These are phyloP conservation scores for Erebia epiphron DNA, from an alignment of 2,888 invertebrate species.

Conservation along the genomic window DNA sequence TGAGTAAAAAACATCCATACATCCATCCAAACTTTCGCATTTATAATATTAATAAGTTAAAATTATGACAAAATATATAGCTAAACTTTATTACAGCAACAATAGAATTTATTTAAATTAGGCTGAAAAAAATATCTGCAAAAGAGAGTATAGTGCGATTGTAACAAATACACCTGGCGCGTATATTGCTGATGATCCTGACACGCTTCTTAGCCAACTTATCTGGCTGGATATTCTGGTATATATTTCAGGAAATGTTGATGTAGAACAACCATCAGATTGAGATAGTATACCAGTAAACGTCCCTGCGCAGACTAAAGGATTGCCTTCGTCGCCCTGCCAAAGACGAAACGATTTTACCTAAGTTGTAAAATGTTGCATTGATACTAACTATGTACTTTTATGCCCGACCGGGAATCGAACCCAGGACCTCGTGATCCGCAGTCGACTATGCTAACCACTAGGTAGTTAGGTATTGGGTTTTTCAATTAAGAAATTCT, in stretches of 20 bases:
- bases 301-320: conserved; percentile 52
- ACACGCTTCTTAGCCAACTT: conserved; percentile 52
- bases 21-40: too few relatives aligned
- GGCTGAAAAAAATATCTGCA: conserved; percentile 17
- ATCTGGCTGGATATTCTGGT: conserved; percentile 58
- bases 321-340: conserved; percentile 58
- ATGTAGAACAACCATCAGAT: conserved; percentile 45
- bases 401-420: too few relatives aligned
- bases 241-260: conserved; percentile 56
- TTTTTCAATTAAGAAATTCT: too few relatives aligned
- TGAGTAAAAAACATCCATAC: too few relatives aligned
- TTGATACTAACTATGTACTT: neutral
- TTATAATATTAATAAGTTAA: too few relatives aligned
- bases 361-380: neutral
- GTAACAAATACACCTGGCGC: conserved; percentile 48
- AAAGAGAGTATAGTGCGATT: conserved; percentile 45
- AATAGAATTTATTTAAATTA: neutral
- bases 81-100: neutral
- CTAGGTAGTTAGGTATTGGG: too few relatives aligned
- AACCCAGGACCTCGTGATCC: too few relatives aligned
- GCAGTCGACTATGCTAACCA: too few relatives aligned
- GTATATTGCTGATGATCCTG: conserved; percentile 49
- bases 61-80: conserved; percentile 7
- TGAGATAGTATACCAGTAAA: conserved; percentile 55
- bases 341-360: neutral